These are phyloP conservation scores for Spilosoma lubricipeda DNA, from an alignment of 2,888 invertebrate species.

Conservation along the genomic window DNA sequence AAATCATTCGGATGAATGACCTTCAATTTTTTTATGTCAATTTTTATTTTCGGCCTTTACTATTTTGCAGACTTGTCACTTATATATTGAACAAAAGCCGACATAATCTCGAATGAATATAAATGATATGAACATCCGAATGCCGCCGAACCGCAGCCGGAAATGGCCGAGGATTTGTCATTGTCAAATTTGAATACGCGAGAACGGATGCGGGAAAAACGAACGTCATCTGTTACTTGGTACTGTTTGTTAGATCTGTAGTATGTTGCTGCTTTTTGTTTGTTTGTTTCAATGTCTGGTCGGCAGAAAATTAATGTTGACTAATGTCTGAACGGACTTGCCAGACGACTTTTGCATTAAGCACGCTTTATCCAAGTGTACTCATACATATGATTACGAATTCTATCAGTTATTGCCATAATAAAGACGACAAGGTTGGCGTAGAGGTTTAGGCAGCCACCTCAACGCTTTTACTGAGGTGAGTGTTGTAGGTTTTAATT, in stretches of 20 bases:
- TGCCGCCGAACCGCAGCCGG: slow-evolving; percentile 74
- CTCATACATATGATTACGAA: not conserved
- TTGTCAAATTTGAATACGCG: slow-evolving; percentile 84
- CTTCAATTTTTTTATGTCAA: slow-evolving; percentile 33
- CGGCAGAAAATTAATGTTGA: slow-evolving; percentile 10
- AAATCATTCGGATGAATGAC: not conserved
- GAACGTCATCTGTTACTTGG: slow-evolving; percentile 78
- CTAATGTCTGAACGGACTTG: not conserved
- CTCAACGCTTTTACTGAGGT: too few species aligned
- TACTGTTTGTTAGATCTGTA: slow-evolving; percentile 41
- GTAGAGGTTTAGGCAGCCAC: too few species aligned
- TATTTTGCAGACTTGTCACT: slow-evolving; percentile 67
- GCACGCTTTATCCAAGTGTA: not conserved
- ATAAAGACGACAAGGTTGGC: too few species aligned
- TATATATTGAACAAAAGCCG: slow-evolving; percentile 67
- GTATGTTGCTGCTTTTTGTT: slow-evolving; percentile 40
- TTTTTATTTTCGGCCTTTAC: slow-evolving; percentile 68
- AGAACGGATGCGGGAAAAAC: slow-evolving; percentile 80
- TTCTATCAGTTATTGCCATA: too few species aligned
- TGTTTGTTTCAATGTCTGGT: slow-evolving; percentile 22
- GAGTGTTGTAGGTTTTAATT: too few species aligned
- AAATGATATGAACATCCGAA: slow-evolving; percentile 81
- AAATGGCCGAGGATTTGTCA: slow-evolving; percentile 83
- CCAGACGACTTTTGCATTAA: not conserved
- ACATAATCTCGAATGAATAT: slow-evolving; percentile 78